Conservation (phyloP, 2,888 invertebrate genomes). For the Diplazon laetatorius region DNA sequence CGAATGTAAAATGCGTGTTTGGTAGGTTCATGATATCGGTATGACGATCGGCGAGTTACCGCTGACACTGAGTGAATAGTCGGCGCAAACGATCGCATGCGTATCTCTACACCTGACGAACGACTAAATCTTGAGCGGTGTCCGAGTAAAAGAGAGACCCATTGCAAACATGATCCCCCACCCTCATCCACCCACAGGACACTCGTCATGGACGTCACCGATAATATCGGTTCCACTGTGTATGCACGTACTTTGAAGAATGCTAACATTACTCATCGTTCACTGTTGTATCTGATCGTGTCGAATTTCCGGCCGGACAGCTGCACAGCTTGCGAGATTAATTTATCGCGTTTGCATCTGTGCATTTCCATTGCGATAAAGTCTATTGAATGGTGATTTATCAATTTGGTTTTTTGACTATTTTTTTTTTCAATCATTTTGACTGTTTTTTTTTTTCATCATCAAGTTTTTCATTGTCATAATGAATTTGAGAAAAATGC, state of each 20-base stretch:
- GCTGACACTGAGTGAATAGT: slow-evolving; percentile 55
- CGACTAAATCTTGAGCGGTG: slow-evolving; percentile 69
- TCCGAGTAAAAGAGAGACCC: slow-evolving; percentile 37
- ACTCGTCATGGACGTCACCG: slow-evolving; percentile 60
- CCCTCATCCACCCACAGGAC: too few relatives aligned
- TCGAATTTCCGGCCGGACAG: slow-evolving; percentile 63
- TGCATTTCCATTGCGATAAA: background rate
- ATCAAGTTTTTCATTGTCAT: background rate
- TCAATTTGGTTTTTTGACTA: background rate
- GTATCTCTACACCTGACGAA: slow-evolving; percentile 63
- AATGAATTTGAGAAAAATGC: slow-evolving; percentile 1
- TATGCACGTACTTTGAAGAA: slow-evolving; percentile 63
- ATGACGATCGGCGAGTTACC: slow-evolving; percentile 17
- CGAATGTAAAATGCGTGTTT: slow-evolving; percentile 12
- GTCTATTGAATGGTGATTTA: background rate
- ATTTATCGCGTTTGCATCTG: slow-evolving; percentile 11
- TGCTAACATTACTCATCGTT: slow-evolving; percentile 73
- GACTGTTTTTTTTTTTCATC: too few relatives aligned
- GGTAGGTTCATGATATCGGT: slow-evolving; percentile 55
- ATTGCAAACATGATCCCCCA: slow-evolving; percentile 37
- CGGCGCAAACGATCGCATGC: slow-evolving; percentile 15
- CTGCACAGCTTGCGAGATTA: slow-evolving; percentile 11
- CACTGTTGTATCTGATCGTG: slow-evolving; percentile 69
- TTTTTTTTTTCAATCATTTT: too few relatives aligned
- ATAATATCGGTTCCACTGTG: slow-evolving; percentile 57